Conservation (phyloP, 2,797 vertebrate genomes). For the Pipistrellus kuhlii region DNA sequence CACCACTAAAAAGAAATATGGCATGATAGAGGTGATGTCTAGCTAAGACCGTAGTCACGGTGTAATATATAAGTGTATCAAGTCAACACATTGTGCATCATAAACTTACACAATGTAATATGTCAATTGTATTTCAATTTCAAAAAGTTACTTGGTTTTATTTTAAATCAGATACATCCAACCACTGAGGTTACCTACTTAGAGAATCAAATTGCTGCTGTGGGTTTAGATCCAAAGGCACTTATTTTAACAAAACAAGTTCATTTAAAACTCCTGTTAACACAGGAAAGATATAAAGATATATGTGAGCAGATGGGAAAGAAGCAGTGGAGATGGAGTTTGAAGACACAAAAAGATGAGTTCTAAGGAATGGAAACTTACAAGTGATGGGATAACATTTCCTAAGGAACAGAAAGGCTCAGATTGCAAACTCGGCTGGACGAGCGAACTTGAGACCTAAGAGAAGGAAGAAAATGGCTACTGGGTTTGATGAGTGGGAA, state of each 20-base stretch:
- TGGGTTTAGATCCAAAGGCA: background rate
- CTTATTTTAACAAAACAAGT: background rate
- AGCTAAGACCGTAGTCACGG: background rate
- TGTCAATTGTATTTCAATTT: background rate
- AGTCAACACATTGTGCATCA: background rate
- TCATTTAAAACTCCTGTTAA: background rate
- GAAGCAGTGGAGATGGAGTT: background rate
- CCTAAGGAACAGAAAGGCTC: conserved; percentile 32
- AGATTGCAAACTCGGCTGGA: background rate
- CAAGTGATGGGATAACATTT: background rate
- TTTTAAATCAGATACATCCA: background rate
- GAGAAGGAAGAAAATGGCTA: conserved; percentile 13
- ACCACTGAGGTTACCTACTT: background rate
- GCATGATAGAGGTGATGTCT: background rate
- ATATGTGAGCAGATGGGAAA: background rate
- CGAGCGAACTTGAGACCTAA: background rate
- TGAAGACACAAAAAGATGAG: background rate
- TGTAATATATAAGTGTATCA: background rate
- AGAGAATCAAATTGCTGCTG: background rate
- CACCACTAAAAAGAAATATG: background rate
- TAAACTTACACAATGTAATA: background rate
- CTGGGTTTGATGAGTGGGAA: conserved; percentile 48
- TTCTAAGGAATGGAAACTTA: background rate
- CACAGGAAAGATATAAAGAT: background rate
- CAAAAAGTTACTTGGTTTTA: background rate